Percentiles rank a stretch among this genome's conserved stretches.
Evolutionary conservation across 2,113 vertebrate species (phyloP).

Genomic region (Grantiella picta): DNA sequence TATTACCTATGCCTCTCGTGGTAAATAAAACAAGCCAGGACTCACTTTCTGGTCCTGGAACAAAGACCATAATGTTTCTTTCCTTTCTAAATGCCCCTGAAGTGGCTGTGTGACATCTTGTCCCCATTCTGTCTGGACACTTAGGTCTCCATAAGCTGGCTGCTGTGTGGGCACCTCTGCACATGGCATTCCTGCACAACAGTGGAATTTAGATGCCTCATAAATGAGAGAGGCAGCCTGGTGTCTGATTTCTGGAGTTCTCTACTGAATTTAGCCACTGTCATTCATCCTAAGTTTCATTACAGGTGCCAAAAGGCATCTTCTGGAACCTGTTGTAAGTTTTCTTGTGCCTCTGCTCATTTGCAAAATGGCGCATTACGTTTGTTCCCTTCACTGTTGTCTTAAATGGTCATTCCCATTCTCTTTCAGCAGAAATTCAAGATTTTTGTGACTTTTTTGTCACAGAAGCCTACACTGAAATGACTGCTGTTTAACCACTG

Average conservation of each 20-base stretch:
- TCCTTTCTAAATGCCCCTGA: background rate
- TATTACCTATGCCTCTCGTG: background rate
- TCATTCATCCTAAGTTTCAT: background rate
- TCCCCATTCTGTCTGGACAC: background rate
- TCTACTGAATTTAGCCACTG: background rate
- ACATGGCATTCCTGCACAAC: background rate
- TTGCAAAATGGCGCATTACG: background rate
- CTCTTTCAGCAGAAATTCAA: background rate
- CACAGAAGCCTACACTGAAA: background rate
- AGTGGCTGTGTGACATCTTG: background rate
- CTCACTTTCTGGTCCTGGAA: background rate
- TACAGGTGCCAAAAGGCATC: background rate
- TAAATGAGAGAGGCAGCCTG: background rate
- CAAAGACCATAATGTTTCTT: background rate
- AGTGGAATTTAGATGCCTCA: background rate
- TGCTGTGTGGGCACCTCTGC: background rate
- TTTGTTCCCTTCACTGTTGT: background rate
- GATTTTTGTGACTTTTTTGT: background rate
- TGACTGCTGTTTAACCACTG: background rate
- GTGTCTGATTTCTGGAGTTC: background rate
- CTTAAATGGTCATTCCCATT: background rate
- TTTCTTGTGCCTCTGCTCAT: background rate
- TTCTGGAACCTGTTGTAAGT: background rate
- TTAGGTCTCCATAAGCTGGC: background rate
- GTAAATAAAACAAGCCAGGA: background rate